Percentiles rank a stretch among this genome's conserved stretches.
These are phyloP conservation scores for Paguma larvata DNA, from an alignment of 2,797 vertebrate genomes.

Conservation along the genomic window DNA sequence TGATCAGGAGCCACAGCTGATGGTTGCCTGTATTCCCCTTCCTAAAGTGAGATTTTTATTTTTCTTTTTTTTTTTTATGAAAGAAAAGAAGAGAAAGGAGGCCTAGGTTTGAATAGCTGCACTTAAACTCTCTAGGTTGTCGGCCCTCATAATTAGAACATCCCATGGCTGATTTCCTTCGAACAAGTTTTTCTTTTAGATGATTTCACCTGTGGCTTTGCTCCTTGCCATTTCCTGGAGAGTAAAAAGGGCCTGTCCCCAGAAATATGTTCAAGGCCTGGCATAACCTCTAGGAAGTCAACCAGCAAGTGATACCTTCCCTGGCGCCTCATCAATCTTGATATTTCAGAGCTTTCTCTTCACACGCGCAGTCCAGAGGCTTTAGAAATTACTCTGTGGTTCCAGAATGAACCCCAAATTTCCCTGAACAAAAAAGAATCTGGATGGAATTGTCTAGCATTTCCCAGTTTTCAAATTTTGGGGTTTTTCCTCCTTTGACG, in stretches of 20 bases:
- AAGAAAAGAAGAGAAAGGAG: not conserved
- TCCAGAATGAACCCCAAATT: not conserved
- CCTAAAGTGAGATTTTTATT: not conserved
- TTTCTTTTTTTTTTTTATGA: too few species aligned
- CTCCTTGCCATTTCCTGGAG: not conserved
- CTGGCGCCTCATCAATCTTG: not conserved
- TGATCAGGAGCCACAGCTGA: not conserved
- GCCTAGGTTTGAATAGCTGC: not conserved
- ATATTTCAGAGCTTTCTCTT: not conserved
- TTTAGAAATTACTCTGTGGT: not conserved
- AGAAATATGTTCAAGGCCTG: not conserved
- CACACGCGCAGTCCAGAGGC: not conserved
- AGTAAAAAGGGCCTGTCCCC: not conserved
- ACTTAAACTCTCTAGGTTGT: not conserved
- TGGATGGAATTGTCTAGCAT: not conserved
- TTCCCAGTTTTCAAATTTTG: not conserved
- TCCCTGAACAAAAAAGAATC: not conserved
- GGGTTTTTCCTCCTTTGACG: not conserved
- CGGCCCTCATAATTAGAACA: not conserved
- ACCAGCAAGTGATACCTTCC: not conserved
- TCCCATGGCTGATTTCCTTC: not conserved
- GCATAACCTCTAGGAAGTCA: not conserved
- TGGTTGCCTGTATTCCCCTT: not conserved
- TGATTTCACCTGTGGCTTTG: not conserved
- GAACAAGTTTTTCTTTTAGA: not conserved